These are phyloP conservation scores for Odontomachus brunneus DNA, from an alignment of 1,140 invertebrate species.

Conservation along the genomic window DNA sequence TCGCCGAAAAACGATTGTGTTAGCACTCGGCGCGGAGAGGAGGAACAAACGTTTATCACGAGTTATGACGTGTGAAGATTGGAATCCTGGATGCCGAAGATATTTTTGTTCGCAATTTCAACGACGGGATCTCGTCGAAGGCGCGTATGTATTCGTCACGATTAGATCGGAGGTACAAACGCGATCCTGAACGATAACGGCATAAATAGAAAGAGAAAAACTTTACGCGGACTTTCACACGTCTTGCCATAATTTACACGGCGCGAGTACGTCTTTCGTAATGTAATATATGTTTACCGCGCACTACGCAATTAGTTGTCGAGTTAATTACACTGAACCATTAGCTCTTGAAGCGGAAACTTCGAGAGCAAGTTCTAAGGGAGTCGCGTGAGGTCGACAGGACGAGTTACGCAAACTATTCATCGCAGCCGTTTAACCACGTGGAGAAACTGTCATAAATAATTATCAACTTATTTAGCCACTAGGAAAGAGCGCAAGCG, in stretches of 20 bases:
- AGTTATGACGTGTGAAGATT: conserved; percentile 42
- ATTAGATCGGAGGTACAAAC: too few relatives aligned
- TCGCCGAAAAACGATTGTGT: conserved; percentile 50
- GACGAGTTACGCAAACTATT: conserved; percentile 47
- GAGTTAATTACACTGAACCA: conserved; percentile 54
- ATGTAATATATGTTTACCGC: conserved; percentile 43
- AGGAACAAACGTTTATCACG: conserved; percentile 48
- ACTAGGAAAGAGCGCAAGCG: background rate
- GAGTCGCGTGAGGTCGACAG: conserved; percentile 43
- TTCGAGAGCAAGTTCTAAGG: conserved; percentile 41
- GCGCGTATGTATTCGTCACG: too few relatives aligned
- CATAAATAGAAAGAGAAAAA: background rate
- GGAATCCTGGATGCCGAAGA: background rate
- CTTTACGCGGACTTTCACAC: background rate
- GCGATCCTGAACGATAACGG: background rate
- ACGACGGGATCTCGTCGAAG: background rate
- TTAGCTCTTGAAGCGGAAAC: conserved; percentile 40
- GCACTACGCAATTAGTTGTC: conserved; percentile 45
- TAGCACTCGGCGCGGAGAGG: conserved; percentile 20
- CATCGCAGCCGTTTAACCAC: conserved; percentile 45
- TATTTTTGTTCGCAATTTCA: conserved; percentile 26
- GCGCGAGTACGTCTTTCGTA: background rate
- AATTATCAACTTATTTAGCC: conserved; percentile 51
- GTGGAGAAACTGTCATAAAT: conserved; percentile 51
- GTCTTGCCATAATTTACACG: background rate